Evolutionary conservation across 2,888 invertebrate genomes (phyloP).

Genomic region (Ochropleura leucogaster): DNA sequence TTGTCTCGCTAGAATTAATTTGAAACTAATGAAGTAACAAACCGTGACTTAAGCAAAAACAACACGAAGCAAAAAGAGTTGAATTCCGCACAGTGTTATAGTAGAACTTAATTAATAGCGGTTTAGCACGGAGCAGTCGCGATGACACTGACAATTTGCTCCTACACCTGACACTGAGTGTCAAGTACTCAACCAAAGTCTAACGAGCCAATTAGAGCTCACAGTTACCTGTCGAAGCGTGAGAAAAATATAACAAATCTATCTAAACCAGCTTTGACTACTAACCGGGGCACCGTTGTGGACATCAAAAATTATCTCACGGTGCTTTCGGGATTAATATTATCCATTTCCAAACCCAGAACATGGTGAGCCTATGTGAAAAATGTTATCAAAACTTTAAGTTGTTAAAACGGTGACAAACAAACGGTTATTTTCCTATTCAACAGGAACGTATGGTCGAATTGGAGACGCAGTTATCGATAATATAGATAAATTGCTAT

Average conservation of each 20-base stretch:
- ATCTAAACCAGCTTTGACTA: background rate
- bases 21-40: conserved; percentile 31
- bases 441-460: conserved; percentile 34
- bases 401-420: background rate
- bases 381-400: background rate
- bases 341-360: background rate
- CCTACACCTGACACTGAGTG: conserved; percentile 60
- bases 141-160: conserved; percentile 50
- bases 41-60: conserved; percentile 31
- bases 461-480: conserved; percentile 49
- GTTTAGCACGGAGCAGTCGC: conserved; percentile 35
- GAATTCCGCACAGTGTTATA: conserved; percentile 32
- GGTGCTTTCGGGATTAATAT: background rate
- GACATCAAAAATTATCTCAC: background rate
- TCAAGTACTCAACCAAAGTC: conserved; percentile 61
- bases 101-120: conserved; percentile 52
- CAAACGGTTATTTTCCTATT: background rate
- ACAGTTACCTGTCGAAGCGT: conserved; percentile 63
- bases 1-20: conserved; percentile 26
- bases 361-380: background rate
- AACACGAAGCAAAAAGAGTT: conserved; percentile 26
- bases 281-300: background rate
- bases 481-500: conserved; percentile 42
- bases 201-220: conserved; percentile 65
- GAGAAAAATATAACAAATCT: conserved; percentile 61